phyloP scores from a whole-genome alignment of 2,888 invertebrate genomes.

The Lasioglossum marginatum region DNA sequence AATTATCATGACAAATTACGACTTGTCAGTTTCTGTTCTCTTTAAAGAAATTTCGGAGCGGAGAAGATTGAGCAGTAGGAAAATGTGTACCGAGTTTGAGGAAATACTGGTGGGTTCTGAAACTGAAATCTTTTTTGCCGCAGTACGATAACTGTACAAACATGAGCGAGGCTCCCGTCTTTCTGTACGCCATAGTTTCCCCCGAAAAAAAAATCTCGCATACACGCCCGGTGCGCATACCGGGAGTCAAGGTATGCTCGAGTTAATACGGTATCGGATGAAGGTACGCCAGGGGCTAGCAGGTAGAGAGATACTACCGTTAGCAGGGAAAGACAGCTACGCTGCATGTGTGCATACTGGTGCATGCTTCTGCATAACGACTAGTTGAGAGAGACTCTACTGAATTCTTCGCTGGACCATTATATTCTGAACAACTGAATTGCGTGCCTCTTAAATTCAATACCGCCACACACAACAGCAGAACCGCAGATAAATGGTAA shows the following conservation, averaged over 20 bases:
- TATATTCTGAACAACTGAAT: neutral
- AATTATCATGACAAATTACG: too few species aligned
- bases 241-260: conserved; percentile 13
- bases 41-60: too few species aligned
- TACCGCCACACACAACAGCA: neutral
- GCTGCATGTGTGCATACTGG: conserved; percentile 10
- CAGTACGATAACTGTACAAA: neutral
- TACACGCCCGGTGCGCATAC: conserved; percentile 33
- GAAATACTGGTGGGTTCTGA: neutral
- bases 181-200: neutral
- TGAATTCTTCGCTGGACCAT: conserved; percentile 1
- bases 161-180: neutral
- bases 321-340: conserved; percentile 25
- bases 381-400: neutral
- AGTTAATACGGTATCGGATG: conserved; percentile 58
- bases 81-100: neutral
- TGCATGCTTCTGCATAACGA: neutral
- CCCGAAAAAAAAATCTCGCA: neutral
- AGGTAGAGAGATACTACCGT: conserved; percentile 50
- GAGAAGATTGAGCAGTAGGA: too few species aligned
- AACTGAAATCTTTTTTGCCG: neutral
- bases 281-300: conserved; percentile 44
- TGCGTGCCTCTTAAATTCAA: neutral
- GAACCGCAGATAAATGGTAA: neutral
- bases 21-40: too few species aligned